phyloP scores from a whole-genome alignment of 2,797 vertebrate species.

The Podargus strigoides region DNA sequence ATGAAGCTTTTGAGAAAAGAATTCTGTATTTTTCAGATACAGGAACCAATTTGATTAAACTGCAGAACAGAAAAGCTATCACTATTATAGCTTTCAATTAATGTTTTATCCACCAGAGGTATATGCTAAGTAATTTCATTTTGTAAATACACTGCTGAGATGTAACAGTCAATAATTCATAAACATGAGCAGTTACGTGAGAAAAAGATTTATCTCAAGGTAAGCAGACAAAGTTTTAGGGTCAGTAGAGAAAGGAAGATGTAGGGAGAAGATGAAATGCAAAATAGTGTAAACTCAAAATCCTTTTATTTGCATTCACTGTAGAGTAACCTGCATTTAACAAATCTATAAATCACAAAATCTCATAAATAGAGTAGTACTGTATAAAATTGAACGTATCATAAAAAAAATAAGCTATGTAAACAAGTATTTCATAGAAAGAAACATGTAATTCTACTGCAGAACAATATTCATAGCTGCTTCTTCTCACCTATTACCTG shows the following conservation, averaged over 20 bases:
- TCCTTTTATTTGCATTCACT: neutral
- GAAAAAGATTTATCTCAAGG: neutral
- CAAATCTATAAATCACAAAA: neutral
- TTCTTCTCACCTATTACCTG: neutral
- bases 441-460: neutral
- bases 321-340: neutral
- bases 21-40: neutral
- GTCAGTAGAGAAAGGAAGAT: neutral
- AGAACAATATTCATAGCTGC: neutral
- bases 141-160: neutral
- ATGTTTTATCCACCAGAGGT: neutral
- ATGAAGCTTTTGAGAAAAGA: neutral
- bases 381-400: neutral
- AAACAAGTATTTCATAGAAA: neutral
- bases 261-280: neutral
- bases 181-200: neutral
- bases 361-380: neutral
- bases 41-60: neutral
- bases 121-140: neutral
- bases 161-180: neutral
- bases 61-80: neutral
- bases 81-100: neutral
- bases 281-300: neutral
- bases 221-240: neutral
- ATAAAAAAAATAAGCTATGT: fast-evolving